A percentile compares a stretch with the other conserved stretches of the same genome.
Conservation (phyloP, 2,797 vertebrate species). For the Sebastolobus altivelis region DNA sequence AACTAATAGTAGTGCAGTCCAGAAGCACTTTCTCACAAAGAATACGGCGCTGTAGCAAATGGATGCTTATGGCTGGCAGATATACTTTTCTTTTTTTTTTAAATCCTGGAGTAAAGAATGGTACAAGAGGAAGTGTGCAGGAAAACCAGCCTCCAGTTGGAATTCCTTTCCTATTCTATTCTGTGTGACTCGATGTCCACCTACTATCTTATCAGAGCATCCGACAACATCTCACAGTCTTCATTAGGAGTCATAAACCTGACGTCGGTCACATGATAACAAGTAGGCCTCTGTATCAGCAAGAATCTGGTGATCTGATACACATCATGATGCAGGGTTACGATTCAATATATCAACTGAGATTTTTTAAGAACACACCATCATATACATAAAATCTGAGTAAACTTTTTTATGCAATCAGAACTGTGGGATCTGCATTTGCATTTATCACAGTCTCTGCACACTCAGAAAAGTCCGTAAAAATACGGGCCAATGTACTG, state of each 20-base stretch:
- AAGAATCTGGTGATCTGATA: too few relatives aligned
- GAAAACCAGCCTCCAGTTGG: neutral
- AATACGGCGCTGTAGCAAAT: conserved; percentile 24
- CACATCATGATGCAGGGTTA: too few relatives aligned
- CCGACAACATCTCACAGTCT: neutral
- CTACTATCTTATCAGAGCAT: neutral
- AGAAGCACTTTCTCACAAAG: conserved; percentile 46
- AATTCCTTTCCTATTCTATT: neutral
- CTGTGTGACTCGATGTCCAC: too few relatives aligned
- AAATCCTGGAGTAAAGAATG: neutral
- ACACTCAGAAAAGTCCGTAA: too few relatives aligned
- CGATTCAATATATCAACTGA: too few relatives aligned
- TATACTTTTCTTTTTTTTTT: neutral
- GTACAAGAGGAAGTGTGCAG: neutral
- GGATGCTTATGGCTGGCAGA: conserved; percentile 13
- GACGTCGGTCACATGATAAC: neutral
- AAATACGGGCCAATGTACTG: too few relatives aligned
- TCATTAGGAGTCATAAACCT: neutral
- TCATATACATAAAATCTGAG: too few relatives aligned
- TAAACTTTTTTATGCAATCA: too few relatives aligned
- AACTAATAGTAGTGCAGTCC: conserved; percentile 37
- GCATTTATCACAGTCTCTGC: too few relatives aligned
- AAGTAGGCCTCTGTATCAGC: neutral
- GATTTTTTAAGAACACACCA: too few relatives aligned
- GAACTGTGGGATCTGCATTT: too few relatives aligned